Conservation (phyloP, 2,797 vertebrate genomes). For the Phrynocephalus forsythii region DNA sequence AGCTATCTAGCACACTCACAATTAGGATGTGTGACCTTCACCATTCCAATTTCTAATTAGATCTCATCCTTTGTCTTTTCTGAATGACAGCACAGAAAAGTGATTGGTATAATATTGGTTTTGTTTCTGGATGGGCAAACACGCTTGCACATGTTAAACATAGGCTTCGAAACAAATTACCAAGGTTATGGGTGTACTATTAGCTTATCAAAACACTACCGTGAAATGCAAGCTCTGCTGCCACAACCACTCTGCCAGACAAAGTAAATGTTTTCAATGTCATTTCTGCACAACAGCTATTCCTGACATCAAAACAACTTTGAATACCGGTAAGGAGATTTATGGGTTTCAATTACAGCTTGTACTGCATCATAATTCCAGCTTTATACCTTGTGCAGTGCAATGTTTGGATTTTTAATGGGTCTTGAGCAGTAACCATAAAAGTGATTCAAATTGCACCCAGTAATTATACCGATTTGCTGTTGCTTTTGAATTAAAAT, state of each 20-base stretch:
- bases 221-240: conserved; percentile 28
- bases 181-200: conserved; percentile 18
- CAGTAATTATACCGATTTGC: conserved; percentile 82
- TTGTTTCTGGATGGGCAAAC: background rate
- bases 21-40: background rate
- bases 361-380: conserved; percentile 78
- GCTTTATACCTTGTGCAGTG: conserved; percentile 78
- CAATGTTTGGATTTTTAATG: conserved; percentile 81
- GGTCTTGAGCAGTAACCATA: conserved; percentile 79
- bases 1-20: background rate
- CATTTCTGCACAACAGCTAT: conserved; percentile 64
- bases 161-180: conserved; percentile 28
- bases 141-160: background rate
- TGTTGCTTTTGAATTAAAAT: conserved; percentile 80
- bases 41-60: background rate
- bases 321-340: conserved; percentile 72
- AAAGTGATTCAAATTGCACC: conserved; percentile 81
- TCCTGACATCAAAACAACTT: conserved; percentile 75
- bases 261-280: conserved; percentile 70
- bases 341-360: conserved; percentile 81
- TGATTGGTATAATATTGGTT: background rate
- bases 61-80: conserved; percentile 1
- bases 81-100: background rate
- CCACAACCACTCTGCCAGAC: conserved; percentile 34
- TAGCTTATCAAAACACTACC: background rate